Percentiles rank a stretch among this genome's conserved stretches.
Evolutionary conservation across 2,113 vertebrate genomes (phyloP).

Genomic region (Empidonax alnorum): DNA sequence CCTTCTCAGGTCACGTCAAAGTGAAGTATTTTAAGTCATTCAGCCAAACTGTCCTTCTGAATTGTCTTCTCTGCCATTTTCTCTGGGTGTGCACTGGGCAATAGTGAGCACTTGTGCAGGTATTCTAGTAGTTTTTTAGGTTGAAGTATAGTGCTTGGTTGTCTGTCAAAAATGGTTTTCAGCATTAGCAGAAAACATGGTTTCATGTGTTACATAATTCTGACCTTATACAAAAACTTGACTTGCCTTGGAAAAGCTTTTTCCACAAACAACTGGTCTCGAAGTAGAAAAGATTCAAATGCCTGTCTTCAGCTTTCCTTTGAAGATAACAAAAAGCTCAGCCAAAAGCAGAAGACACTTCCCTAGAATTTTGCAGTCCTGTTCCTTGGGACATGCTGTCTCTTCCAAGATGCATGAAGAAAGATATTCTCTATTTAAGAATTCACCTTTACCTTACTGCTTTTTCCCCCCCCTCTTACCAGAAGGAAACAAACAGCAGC

Average conservation of each 20-base stretch:
- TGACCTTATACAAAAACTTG: not conserved
- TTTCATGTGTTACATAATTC: not conserved
- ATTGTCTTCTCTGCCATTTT: not conserved
- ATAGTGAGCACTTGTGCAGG: not conserved
- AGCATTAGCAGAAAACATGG: not conserved
- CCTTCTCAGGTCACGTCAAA: not conserved
- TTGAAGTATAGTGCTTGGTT: not conserved
- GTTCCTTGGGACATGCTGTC: not conserved
- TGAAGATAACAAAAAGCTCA: not conserved
- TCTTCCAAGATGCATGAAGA: not conserved
- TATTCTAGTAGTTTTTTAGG: not conserved
- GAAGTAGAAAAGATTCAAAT: not conserved
- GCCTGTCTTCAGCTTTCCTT: not conserved
- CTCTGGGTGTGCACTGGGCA: not conserved
- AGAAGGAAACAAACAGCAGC: not conserved
- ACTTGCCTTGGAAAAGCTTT: not conserved
- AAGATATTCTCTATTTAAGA: not conserved
- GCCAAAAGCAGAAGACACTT: not conserved
- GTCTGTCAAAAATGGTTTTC: not conserved
- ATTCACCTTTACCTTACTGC: not conserved
- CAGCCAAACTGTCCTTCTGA: not conserved
- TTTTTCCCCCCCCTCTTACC: too few relatives aligned
- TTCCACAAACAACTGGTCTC: not conserved
- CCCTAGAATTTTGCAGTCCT: accelerated
- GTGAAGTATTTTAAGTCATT: not conserved